A percentile compares a stretch with the other conserved stretches of the same genome.
Evolutionary conservation across 2,888 invertebrate species (phyloP).

Genomic region (Pseudococcus viburni): DNA sequence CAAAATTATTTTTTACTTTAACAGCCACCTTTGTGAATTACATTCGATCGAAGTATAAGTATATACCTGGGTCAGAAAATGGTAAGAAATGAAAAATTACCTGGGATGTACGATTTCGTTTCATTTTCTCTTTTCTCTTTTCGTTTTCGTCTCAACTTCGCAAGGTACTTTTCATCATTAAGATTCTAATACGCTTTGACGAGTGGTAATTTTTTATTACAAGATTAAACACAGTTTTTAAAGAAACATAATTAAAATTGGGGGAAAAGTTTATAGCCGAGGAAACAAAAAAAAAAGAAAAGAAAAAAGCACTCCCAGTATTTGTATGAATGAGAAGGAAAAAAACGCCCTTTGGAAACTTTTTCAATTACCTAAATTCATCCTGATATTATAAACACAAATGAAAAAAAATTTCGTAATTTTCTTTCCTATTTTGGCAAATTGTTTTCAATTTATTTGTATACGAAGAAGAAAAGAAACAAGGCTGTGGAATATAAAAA

Average conservation of each 20-base stretch:
- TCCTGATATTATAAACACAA: conserved; percentile 19
- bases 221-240: conserved; percentile 19
- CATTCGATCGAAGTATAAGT: neutral
- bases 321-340: neutral
- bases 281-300: conserved; percentile 8
- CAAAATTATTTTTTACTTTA: neutral
- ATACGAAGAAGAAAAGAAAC: neutral
- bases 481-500: neutral
- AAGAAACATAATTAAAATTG: conserved; percentile 15
- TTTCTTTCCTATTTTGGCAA: conserved; percentile 2
- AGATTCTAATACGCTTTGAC: neutral
- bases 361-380: conserved; percentile 43
- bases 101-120: neutral
- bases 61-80: neutral
- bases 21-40: neutral
- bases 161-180: neutral
- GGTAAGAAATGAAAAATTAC: neutral
- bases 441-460: conserved; percentile 4
- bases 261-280: neutral
- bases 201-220: conserved; percentile 31
- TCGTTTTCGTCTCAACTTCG: neutral
- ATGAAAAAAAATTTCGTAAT: conserved; percentile 9
- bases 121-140: neutral
- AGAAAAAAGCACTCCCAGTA: neutral
- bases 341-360: neutral